Evolutionary conservation across 2,113 vertebrate species (phyloP), one percentile per base, ranked within the genome.

Genomic region (Mohoua ochrocephala): DNA sequence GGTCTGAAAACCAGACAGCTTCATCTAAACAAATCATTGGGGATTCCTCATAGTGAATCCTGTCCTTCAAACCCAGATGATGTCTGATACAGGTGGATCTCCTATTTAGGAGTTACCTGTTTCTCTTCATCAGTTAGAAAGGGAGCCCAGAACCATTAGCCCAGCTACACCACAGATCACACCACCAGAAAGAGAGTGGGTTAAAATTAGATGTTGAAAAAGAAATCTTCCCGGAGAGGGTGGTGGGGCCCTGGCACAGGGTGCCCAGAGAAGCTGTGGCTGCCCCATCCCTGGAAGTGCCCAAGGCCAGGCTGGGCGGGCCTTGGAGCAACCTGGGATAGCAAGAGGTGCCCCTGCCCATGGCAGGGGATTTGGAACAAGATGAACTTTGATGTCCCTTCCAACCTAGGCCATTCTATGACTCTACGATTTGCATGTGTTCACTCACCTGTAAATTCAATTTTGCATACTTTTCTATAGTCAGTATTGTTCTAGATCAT

Each of bases 271-370:
- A 1, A 42, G 31, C 30, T 90, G 41, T 42, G 30, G 47, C 11
- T 56, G 6, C 3, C 22, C 8, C 35, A 69, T 26, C 31, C 10
- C 41, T 69, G 41, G 21, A 1, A 63, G 6, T 27, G 27, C 8
- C 33, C 54, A 35, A 42, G 18, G 6, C 15, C 54, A 49, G 31
- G 3, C 0, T 61, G 63, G 20, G 47, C 0, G 0, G 28, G 14
- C 7, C 4, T 47, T 61, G 63, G 54, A 69, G 11, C 14, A 61
- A 0, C 4, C 9, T 83, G 17, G 3, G 4, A 6, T 2, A 42
- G 10, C 15, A 7, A 15, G 6, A 42, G 6, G 1, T 69, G 41
- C 9, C 26, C 39, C 20, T 61, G 21, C 20, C 7, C 21, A 7
- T 10, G 39, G 17, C 39, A 68, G 53, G 8, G 16, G 1, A 2